These are phyloP conservation scores for Pseudorhombus dupliciocellatus DNA, from an alignment of 2,113 vertebrate genomes.

Conservation along the genomic window DNA sequence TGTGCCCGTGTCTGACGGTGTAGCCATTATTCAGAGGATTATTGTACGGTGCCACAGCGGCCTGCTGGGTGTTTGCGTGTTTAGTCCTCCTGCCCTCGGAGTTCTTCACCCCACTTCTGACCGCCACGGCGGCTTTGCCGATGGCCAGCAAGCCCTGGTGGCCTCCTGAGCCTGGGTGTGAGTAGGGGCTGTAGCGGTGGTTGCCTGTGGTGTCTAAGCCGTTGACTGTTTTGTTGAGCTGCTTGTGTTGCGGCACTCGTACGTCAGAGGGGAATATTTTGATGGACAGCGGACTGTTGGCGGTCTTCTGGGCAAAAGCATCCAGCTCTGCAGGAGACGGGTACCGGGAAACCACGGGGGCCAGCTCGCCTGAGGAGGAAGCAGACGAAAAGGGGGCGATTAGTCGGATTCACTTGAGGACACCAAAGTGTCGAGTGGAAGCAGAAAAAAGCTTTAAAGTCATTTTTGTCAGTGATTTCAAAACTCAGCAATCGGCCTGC, in stretches of 20 bases:
- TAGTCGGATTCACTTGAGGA: conserved; percentile 54
- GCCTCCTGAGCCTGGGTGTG: conserved; percentile 80
- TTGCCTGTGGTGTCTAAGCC: conserved; percentile 91
- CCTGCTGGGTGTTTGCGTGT: conserved; percentile 87
- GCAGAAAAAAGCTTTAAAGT: not conserved
- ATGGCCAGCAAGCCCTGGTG: conserved; percentile 91
- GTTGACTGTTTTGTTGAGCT: conserved; percentile 93
- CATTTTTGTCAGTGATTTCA: not conserved
- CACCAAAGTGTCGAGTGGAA: conserved; percentile 43
- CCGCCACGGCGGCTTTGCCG: conserved; percentile 82
- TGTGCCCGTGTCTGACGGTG: conserved; percentile 84
- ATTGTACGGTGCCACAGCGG: conserved; percentile 88
- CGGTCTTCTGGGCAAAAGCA: conserved; percentile 95
- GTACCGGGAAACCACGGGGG: conserved; percentile 85
- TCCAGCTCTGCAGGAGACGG: conserved; percentile 96
- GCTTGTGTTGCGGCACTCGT: conserved; percentile 97
- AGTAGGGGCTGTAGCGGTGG: conserved; percentile 88
- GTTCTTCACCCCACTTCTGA: conserved; percentile 88
- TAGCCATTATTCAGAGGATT: conserved; percentile 83
- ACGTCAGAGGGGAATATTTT: conserved; percentile 97
- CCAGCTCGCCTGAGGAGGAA: conserved; percentile 83
- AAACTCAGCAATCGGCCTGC: not conserved
- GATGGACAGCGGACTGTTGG: conserved; percentile 93
- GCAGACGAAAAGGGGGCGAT: conserved; percentile 26
- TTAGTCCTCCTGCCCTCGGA: conserved; percentile 93